Percentiles rank a stretch among this genome's conserved stretches.
phyloP scores from a whole-genome alignment of 2,113 vertebrate genomes.

The Oenanthe melanoleuca region DNA sequence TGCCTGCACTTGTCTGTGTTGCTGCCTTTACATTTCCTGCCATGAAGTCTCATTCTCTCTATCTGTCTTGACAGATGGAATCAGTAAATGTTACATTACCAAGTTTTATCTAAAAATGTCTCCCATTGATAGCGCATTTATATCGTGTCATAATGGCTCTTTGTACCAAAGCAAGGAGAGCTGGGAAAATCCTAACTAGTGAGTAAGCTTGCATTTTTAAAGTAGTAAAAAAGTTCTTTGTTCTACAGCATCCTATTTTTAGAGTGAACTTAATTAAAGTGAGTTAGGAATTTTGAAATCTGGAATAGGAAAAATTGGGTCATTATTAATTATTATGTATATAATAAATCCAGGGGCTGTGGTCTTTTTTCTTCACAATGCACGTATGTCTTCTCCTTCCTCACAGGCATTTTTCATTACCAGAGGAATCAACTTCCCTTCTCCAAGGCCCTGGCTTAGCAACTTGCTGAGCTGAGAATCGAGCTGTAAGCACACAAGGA shows the following conservation, averaged over 20 bases:
- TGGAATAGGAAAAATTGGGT: constrained; percentile 59
- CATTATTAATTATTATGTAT: constrained; percentile 71
- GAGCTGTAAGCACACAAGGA: neutral
- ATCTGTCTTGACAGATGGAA: constrained; percentile 59
- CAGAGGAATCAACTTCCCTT: neutral
- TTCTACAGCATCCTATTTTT: constrained; percentile 69
- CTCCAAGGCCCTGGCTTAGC: neutral
- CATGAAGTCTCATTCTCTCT: constrained; percentile 44
- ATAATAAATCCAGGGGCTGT: constrained; percentile 53
- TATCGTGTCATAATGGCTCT: constrained; percentile 62
- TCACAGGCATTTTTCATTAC: constrained; percentile 47
- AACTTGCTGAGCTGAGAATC: neutral
- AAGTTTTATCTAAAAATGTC: constrained; percentile 70
- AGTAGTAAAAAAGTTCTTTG: constrained; percentile 68
- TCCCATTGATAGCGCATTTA: constrained; percentile 54
- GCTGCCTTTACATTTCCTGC: constrained; percentile 6
- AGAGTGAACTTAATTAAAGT: constrained; percentile 70
- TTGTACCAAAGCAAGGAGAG: constrained; percentile 59
- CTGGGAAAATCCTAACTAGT: constrained; percentile 64
- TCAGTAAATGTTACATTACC: constrained; percentile 66
- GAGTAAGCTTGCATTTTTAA: constrained; percentile 69
- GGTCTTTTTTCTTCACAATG: constrained; percentile 49
- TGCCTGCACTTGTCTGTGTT: neutral
- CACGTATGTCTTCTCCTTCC: constrained; percentile 28
- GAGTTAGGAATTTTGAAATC: constrained; percentile 62